Evolutionary conservation across 2,113 vertebrate species (phyloP).

Genomic region (Apistogramma diplotaenia): DNA sequence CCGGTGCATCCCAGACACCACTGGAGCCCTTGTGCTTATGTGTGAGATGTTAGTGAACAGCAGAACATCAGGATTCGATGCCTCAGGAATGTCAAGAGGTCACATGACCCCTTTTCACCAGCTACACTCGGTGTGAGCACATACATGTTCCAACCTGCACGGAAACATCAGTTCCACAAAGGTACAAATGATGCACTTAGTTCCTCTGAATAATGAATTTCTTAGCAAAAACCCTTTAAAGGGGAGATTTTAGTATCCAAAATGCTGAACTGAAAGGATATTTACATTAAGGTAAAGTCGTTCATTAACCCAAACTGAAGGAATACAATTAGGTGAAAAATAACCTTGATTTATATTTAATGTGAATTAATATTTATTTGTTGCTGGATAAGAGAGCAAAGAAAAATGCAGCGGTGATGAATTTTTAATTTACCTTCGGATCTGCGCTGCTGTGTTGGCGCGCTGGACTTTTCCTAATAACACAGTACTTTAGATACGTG

Average conservation of each 20-base stretch:
- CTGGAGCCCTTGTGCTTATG: not conserved
- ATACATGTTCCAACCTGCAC: not conserved
- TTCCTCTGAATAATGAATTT: not conserved
- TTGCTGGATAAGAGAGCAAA: not conserved
- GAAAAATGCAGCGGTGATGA: not conserved
- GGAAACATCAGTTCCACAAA: not conserved
- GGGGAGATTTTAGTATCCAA: not conserved
- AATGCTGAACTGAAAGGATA: not conserved
- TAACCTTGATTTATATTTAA: slow-evolving; percentile 1
- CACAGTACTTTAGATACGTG: not conserved
- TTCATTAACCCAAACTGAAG: not conserved
- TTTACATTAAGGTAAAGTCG: not conserved
- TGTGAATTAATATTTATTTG: not conserved
- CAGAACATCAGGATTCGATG: not conserved
- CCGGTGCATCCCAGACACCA: not conserved
- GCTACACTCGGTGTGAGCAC: not conserved
- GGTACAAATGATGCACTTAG: rapidly evolving
- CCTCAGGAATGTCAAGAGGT: rapidly evolving
- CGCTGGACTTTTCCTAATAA: not conserved
- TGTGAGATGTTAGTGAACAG: not conserved
- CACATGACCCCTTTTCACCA: not conserved
- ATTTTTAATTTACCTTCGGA: not conserved
- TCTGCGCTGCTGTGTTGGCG: rapidly evolving
- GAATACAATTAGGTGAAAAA: not conserved
- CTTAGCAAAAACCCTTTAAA: not conserved